These are phyloP conservation scores for Pagetopsis macropterus DNA, from an alignment of 2,797 vertebrate genomes.

Conservation along the genomic window DNA sequence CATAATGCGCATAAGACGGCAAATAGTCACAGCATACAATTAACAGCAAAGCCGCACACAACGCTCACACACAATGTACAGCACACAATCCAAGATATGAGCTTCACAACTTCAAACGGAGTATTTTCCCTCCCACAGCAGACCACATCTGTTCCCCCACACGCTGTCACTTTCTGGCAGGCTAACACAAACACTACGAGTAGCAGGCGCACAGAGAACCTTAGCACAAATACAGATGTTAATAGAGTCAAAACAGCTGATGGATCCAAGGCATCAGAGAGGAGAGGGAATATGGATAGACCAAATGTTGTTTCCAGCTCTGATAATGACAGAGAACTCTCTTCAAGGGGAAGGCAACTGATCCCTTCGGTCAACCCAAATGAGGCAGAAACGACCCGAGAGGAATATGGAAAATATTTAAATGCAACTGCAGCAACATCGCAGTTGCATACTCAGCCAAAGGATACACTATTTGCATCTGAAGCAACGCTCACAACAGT, in stretches of 20 bases:
- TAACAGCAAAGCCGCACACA: constrained; percentile 18
- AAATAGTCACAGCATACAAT: neutral
- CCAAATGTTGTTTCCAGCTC: constrained; percentile 34
- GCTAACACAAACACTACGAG: constrained; percentile 46
- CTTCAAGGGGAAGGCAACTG: constrained; percentile 42
- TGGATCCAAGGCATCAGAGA: constrained; percentile 35
- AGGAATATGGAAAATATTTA: constrained; percentile 50
- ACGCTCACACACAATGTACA: constrained; percentile 23
- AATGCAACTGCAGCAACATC: constrained; percentile 32
- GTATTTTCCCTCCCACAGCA: constrained; percentile 57
- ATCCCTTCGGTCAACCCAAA: constrained; percentile 41
- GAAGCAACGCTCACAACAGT: constrained; percentile 30
- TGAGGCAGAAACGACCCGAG: constrained; percentile 40
- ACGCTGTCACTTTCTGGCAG: constrained; percentile 58
- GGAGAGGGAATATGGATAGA: neutral
- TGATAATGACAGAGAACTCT: constrained; percentile 40
- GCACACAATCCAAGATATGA: constrained; percentile 40
- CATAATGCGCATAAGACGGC: neutral
- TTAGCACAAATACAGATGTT: constrained; percentile 56
- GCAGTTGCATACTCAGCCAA: constrained; percentile 18
- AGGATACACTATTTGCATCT: constrained; percentile 40
- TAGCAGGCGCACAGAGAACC: constrained; percentile 52
- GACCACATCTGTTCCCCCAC: constrained; percentile 71
- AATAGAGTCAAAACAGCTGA: constrained; percentile 56
- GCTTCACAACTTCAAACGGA: constrained; percentile 52